Evolutionary conservation across 2,797 vertebrate genomes (phyloP).

Genomic region (Notamacropus eugenii): DNA sequence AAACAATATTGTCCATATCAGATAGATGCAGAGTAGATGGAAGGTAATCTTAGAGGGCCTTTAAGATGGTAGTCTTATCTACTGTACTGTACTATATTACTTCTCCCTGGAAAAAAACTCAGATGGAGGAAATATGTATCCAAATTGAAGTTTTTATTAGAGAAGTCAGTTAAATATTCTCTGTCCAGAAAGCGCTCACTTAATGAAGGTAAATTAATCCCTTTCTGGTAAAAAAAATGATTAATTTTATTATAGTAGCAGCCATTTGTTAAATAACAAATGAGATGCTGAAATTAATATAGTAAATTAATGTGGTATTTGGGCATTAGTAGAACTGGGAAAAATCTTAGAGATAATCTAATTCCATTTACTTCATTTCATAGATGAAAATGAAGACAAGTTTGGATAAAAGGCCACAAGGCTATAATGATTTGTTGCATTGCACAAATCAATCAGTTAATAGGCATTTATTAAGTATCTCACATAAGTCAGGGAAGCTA

Average conservation of each 20-base stretch:
- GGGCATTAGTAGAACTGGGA: not conserved
- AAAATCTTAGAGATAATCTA: not conserved
- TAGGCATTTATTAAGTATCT: not conserved
- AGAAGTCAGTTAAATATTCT: constrained; percentile 6
- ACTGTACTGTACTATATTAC: not conserved
- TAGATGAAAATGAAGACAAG: not conserved
- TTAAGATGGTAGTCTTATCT: not conserved
- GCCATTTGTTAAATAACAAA: not conserved
- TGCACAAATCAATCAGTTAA: not conserved
- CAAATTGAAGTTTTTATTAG: constrained; percentile 25
- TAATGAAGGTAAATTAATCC: not conserved
- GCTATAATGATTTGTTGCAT: not conserved
- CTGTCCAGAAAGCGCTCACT: not conserved
- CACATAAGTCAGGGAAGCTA: not conserved
- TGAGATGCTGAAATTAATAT: not conserved
- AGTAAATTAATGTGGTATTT: not conserved
- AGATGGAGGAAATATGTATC: not conserved
- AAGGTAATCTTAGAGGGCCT: not conserved
- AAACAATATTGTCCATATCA: not conserved
- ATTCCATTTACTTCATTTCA: not conserved
- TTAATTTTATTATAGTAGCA: not conserved
- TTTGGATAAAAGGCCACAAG: not conserved
- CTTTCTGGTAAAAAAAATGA: constrained; percentile 22
- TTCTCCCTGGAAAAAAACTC: not conserved
- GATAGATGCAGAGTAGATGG: not conserved